A percentile compares a stretch with the other conserved stretches of the same genome.
phyloP scores from a whole-genome alignment of 1,140 invertebrate species.

The Melipona quadrifasciata region DNA sequence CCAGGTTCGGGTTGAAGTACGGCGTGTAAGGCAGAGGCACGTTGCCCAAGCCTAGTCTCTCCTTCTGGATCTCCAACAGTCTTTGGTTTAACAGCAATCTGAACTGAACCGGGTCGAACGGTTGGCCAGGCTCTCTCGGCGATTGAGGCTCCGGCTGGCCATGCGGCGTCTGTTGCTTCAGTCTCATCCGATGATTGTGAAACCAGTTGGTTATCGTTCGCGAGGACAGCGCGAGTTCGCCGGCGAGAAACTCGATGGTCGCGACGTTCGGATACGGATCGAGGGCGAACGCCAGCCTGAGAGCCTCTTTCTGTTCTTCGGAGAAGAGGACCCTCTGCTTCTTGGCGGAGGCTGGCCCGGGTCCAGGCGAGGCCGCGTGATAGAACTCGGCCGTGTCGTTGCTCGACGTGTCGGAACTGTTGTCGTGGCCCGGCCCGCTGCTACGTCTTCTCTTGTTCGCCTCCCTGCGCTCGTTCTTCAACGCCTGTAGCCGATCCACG shows the following conservation, averaged over 20 bases:
- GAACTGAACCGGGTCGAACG: conserved; percentile 96
- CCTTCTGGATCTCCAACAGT: conserved; percentile 92
- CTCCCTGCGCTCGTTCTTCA: conserved; percentile 94
- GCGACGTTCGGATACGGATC: conserved; percentile 98
- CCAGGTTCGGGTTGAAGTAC: conserved; percentile 89
- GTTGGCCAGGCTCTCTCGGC: conserved; percentile 87
- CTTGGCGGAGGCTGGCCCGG: conserved; percentile 90
- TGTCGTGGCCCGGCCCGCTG: conserved; percentile 90
- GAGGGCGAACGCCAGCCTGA: conserved; percentile 95
- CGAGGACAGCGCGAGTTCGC: conserved; percentile 94
- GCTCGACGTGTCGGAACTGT: conserved; percentile 92
- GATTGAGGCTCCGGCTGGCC: conserved; percentile 86
- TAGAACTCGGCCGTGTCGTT: conserved; percentile 95
- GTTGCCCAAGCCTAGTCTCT: conserved; percentile 88
- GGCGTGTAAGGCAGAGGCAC: conserved; percentile 88
- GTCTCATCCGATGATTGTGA: conserved; percentile 99
- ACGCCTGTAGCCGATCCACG: conserved; percentile 91
- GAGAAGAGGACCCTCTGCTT: conserved; percentile 97
- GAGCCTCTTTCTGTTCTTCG: conserved; percentile 98
- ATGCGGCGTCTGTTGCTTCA: conserved; percentile 94
- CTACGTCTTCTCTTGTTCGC: conserved; percentile 93
- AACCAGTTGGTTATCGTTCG: conserved; percentile 99
- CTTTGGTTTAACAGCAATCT: conserved; percentile 93
- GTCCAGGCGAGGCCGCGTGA: conserved; percentile 91
- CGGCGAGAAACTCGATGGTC: conserved; percentile 96